Evolutionary conservation across 2,888 invertebrate species (phyloP).

Genomic region (Acholoe squamosa): DNA sequence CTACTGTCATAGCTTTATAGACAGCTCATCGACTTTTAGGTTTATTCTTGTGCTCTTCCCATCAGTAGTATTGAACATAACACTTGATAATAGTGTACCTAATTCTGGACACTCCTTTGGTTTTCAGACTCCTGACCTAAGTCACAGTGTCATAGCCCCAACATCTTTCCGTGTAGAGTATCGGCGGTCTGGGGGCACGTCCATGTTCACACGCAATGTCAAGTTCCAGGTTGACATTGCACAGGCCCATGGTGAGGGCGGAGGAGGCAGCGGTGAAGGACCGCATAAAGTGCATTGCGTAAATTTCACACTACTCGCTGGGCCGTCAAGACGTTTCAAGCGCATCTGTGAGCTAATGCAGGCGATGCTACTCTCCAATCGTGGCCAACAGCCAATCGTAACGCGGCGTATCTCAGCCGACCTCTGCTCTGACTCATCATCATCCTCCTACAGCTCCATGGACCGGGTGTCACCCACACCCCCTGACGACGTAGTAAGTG

Average conservation of each 20-base stretch:
- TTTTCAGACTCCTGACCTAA: slow-evolving; percentile 83
- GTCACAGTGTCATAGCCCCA: slow-evolving; percentile 97
- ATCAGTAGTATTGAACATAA: too few species aligned
- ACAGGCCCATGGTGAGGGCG: slow-evolving; percentile 77
- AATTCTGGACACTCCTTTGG: not conserved
- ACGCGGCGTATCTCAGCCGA: slow-evolving; percentile 82
- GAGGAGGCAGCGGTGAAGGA: slow-evolving; percentile 67
- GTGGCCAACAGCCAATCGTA: slow-evolving; percentile 76
- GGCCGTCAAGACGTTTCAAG: slow-evolving; percentile 96
- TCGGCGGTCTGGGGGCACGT: slow-evolving; percentile 92
- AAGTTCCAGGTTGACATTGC: slow-evolving; percentile 89
- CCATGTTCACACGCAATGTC: slow-evolving; percentile 98
- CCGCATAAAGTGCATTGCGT: slow-evolving; percentile 90
- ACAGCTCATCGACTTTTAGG: too few species aligned
- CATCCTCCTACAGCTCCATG: slow-evolving; percentile 72
- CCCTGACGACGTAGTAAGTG: slow-evolving; percentile 67
- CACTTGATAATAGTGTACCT: too few species aligned
- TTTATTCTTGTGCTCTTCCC: too few species aligned
- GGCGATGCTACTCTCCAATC: slow-evolving; percentile 79
- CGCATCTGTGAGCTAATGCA: slow-evolving; percentile 98
- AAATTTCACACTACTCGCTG: slow-evolving; percentile 94
- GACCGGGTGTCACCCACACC: slow-evolving; percentile 71
- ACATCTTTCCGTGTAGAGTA: slow-evolving; percentile 99
- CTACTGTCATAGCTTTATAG: too few species aligned
- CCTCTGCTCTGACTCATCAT: slow-evolving; percentile 71